These are phyloP conservation scores for Hyposmocoma kahamanoa DNA, from an alignment of 1,140 invertebrate genomes.

Conservation along the genomic window DNA sequence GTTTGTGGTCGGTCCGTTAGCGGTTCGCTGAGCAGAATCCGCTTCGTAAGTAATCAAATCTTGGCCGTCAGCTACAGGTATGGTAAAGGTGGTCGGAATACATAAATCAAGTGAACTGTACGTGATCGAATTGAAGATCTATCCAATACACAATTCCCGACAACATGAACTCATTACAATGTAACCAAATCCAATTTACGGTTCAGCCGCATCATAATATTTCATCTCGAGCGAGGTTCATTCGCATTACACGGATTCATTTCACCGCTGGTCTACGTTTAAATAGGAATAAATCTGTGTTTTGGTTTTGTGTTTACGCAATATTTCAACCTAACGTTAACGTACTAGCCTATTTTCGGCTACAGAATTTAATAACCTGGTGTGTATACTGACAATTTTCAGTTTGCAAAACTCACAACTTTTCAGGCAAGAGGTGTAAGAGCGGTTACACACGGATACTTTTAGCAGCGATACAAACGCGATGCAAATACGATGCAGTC, in stretches of 20 bases:
- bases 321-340: slow-evolving; percentile 9
- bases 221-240: slow-evolving; percentile 43
- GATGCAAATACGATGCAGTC: no score
- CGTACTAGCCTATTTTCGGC: neutral
- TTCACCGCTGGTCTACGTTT: slow-evolving; percentile 22
- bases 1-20: slow-evolving; percentile 27
- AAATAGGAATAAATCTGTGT: slow-evolving; percentile 30
- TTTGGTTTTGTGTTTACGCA: slow-evolving; percentile 15
- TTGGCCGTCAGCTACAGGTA: slow-evolving; percentile 35
- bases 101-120: slow-evolving; percentile 64
- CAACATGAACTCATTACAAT: slow-evolving; percentile 66
- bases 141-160: slow-evolving; percentile 52
- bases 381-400: no score
- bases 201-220: slow-evolving; percentile 55
- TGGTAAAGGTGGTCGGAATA: slow-evolving; percentile 63
- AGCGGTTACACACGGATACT: no score
- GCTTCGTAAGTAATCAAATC: slow-evolving; percentile 55
- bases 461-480: no score
- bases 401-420: no score
- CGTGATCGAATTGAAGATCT: slow-evolving; percentile 67
- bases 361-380: neutral
- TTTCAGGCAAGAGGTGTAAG: no score
- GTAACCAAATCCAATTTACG: slow-evolving; percentile 69
- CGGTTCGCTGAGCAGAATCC: slow-evolving; percentile 38
- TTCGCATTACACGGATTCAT: slow-evolving; percentile 30